Conservation (phyloP, 2,888 invertebrate species). For the Teinopalpus imperialis region DNA sequence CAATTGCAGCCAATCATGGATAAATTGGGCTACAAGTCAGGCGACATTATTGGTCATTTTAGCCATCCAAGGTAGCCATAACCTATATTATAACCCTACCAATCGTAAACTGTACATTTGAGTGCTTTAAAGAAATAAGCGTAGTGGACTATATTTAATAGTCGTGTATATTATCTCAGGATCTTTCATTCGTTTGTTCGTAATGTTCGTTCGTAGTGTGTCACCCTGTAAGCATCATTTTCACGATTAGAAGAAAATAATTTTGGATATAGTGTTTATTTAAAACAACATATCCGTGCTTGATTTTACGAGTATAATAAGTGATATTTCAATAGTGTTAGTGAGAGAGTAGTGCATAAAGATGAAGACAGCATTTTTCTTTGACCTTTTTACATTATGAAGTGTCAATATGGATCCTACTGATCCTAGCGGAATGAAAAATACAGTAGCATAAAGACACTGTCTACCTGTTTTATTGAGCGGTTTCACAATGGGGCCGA, state of each 20-base stretch:
- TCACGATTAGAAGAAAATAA: slow-evolving; percentile 39
- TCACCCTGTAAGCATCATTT: slow-evolving; percentile 56
- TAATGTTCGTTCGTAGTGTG: slow-evolving; percentile 49
- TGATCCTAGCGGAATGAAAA: slow-evolving; percentile 50
- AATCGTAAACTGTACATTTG: slow-evolving; percentile 37
- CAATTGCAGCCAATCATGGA: slow-evolving; percentile 40
- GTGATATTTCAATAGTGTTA: slow-evolving; percentile 38
- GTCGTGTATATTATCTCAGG: slow-evolving; percentile 44
- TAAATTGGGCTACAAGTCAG: slow-evolving; percentile 33
- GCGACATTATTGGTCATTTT: slow-evolving; percentile 41
- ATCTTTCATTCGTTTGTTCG: slow-evolving; percentile 64
- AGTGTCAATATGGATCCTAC: slow-evolving; percentile 63
- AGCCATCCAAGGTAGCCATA: slow-evolving; percentile 37
- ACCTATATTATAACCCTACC: slow-evolving; percentile 41
- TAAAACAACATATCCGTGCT: slow-evolving; percentile 28
- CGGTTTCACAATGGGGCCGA: slow-evolving; percentile 72
- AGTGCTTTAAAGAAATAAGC: slow-evolving; percentile 38
- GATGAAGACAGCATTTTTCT: slow-evolving; percentile 60
- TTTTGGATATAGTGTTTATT: slow-evolving; percentile 36
- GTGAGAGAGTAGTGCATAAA: slow-evolving; percentile 43
- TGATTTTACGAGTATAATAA: slow-evolving; percentile 26
- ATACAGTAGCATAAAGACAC: slow-evolving; percentile 47
- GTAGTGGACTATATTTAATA: slow-evolving; percentile 38
- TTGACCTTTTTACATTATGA: slow-evolving; percentile 65
- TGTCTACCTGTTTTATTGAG: slow-evolving; percentile 56